A percentile compares a stretch with the other conserved stretches of the same genome.
Conservation (phyloP, 2,888 invertebrate species). For the Phlogophora meticulosa region DNA sequence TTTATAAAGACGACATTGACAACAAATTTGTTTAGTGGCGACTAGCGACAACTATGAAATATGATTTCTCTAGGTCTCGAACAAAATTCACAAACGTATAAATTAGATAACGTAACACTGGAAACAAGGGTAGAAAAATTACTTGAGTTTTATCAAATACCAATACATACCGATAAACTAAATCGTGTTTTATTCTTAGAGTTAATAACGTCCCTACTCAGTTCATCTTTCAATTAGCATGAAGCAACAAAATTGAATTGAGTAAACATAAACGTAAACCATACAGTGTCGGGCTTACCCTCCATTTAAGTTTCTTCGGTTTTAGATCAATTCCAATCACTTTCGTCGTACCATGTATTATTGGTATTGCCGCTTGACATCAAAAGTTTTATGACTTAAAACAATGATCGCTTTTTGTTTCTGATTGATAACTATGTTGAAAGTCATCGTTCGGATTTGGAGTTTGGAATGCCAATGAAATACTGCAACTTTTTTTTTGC, state of each 20-base stretch:
- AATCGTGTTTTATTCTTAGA: neutral
- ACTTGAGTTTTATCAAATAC: no score
- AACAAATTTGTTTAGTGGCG: neutral
- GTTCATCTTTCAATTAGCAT: no score
- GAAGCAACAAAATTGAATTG: no score
- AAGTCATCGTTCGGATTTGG: neutral
- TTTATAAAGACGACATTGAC: neutral
- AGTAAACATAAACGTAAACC: neutral
- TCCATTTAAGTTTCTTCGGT: neutral
- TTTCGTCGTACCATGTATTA: neutral
- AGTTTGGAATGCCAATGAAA: no score
- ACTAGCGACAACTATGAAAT: neutral
- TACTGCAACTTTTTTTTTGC: no score
- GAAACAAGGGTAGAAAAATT: no score
- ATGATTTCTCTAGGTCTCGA: neutral
- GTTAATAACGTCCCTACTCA: neutral
- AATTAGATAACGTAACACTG: no score
- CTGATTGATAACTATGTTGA: no score
- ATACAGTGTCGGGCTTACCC: neutral
- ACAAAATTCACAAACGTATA: no score
- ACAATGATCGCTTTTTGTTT: no score
- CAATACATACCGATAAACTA: neutral
- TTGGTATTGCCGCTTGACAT: neutral
- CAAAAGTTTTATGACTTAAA: no score
- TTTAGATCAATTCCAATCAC: neutral